Conservation (phyloP, 1,140 invertebrate genomes). For the Achatina immaculata region DNA sequence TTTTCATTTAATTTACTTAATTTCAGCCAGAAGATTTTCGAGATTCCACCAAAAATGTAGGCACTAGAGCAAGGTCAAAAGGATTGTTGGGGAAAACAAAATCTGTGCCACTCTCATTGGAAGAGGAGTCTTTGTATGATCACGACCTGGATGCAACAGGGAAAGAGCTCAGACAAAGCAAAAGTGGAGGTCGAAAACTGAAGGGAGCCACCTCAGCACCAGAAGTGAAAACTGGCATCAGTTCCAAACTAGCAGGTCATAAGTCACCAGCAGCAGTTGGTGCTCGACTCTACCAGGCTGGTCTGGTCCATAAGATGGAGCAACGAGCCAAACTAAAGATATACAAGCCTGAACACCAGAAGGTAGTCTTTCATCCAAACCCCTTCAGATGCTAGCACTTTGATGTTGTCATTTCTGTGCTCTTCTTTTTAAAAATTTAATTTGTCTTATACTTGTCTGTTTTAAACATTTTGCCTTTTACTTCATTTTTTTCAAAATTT, state of each 20-base stretch:
- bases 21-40: conserved; percentile 17
- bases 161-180: neutral
- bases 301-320: conserved; percentile 29
- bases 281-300: conserved; percentile 30
- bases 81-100: conserved; percentile 22
- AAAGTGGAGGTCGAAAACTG: neutral
- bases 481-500: too few species aligned
- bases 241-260: conserved; percentile 10
- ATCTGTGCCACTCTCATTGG: neutral
- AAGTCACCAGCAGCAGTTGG: conserved; percentile 18
- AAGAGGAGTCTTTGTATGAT: neutral
- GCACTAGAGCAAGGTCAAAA: neutral
- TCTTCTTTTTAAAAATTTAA: neutral
- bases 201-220: neutral
- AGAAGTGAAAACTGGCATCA: conserved; percentile 1
- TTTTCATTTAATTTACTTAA: too few species aligned
- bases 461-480: too few species aligned
- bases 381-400: conserved; percentile 34
- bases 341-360: conserved; percentile 12
- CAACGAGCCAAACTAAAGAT: neutral
- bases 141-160: neutral
- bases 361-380: conserved; percentile 12
- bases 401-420: neutral
- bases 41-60: neutral
- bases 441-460: too few species aligned